Base-by-base conservation (phyloP, 2,797 vertebrate species). In the Setipinna tenuifilis region DNA sequence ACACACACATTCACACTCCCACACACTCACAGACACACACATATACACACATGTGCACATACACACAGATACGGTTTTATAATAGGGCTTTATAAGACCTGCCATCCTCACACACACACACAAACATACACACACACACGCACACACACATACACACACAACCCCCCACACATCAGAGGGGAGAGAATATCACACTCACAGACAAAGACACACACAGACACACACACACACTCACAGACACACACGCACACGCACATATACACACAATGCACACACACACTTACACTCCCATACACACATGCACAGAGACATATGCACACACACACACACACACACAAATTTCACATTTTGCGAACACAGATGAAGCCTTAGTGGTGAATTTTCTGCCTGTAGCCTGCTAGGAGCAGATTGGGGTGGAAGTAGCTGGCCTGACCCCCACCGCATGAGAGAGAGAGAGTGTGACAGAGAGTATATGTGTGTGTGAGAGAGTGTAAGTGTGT, bases 21-120 rank as follows among this genome's bases (percentile, higher is more conserved):
- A 59, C 58, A 19, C 58, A 59, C 58, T 19, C 58, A 59, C 58
- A 59, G 16, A 59, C 58, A 59, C 16, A 19, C 58, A 61, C n/a
- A n/a, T n/a, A n/a, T n/a, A n/a, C n/a, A n/a, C n/a, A n/a, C n/a
- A n/a, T n/a, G n/a, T n/a, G n/a, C n/a, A n/a, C n/a, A n/a, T n/a
- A n/a, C n/a, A n/a, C n/a, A n/a, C 87, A 89, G 90, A 93, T 89
- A 89, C 90, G 88, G 86, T 87, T 81, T 92, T 93, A 90, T 90
- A 91, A 91, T 86, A 65, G 89, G 83, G 83, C 88, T 91, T 87
- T 65, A 59, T 84, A 90, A 92, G 88, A 85, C 87, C 87, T 86
- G 83, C 89, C 88, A 87, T 84, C 21, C 88, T 61, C 46, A 3
- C 62, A 28, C 62, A 68, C 6, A 65, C 61, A 65, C 61, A 65